A percentile compares a stretch with the other conserved stretches of the same genome.
Evolutionary conservation across 2,888 invertebrate genomes (phyloP).

Genomic region (Ischnura elegans): DNA sequence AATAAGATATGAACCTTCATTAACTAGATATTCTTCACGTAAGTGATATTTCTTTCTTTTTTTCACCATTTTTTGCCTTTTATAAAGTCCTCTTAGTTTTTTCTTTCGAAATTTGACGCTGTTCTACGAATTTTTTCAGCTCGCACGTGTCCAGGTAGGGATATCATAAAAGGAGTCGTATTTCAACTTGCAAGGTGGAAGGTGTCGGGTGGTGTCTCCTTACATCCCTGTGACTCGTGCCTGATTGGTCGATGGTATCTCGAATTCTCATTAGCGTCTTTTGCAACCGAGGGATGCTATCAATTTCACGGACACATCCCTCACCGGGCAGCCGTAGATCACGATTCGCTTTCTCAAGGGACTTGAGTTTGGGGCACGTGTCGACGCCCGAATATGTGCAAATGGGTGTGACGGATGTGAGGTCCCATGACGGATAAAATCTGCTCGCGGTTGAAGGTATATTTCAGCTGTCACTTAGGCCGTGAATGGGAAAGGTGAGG

Average conservation of each 20-base stretch:
- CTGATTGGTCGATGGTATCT: not conserved
- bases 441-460: too few relatives aligned
- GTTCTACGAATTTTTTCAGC: not conserved
- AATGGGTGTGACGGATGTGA: not conserved
- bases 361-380: not conserved
- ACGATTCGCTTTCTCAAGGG: not conserved
- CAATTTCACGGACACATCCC: not conserved
- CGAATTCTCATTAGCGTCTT: not conserved
- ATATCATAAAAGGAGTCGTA: not conserved
- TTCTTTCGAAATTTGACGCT: too few relatives aligned
- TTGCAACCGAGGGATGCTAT: not conserved
- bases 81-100: too few relatives aligned
- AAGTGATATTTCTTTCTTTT: too few relatives aligned
- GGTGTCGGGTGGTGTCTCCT: not conserved
- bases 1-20: too few relatives aligned
- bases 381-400: not conserved
- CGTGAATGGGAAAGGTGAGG: too few relatives aligned
- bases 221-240: not conserved
- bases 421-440: not conserved
- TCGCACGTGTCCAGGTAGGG: not conserved
- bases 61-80: too few relatives aligned
- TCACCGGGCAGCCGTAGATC: not conserved
- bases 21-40: too few relatives aligned
- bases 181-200: not conserved
- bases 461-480: too few relatives aligned